Evolutionary conservation across 2,113 vertebrate genomes (phyloP).

Genomic region (human): DNA sequence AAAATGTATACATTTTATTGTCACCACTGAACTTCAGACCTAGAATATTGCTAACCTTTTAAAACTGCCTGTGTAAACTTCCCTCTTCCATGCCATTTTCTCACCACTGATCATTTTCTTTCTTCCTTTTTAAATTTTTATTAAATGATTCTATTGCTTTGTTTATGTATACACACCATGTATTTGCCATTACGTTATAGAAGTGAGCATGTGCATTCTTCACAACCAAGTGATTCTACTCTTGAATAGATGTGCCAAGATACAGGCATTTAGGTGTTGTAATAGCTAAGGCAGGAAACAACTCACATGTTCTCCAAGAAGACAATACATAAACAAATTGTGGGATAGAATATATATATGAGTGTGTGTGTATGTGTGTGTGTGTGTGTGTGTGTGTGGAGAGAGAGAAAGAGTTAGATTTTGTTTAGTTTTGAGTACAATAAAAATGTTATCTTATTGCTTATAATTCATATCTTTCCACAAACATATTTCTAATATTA

Average conservation of each 20-base stretch:
- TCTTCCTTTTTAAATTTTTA: not conserved
- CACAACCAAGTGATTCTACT: not conserved
- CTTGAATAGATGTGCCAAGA: not conserved
- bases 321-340: not conserved
- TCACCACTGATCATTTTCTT: not conserved
- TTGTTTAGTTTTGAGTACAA: not conserved
- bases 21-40: not conserved
- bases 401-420: not conserved
- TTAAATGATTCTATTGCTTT: not conserved
- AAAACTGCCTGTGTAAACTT: not conserved
- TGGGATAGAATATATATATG: not conserved
- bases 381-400: too few relatives aligned
- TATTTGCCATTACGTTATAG: not conserved
- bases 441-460: not conserved
- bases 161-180: not conserved
- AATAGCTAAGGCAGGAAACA: not conserved
- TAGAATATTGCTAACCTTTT: not conserved
- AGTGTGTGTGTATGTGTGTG: too few relatives aligned
- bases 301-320: not conserved
- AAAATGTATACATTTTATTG: not conserved
- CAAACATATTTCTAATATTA: not conserved
- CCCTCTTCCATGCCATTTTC: not conserved
- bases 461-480: not conserved
- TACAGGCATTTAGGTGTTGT: not conserved
- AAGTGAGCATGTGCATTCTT: not conserved